Conservation (phyloP, 2,888 invertebrate species). For the Oscheius sp. region DNA sequence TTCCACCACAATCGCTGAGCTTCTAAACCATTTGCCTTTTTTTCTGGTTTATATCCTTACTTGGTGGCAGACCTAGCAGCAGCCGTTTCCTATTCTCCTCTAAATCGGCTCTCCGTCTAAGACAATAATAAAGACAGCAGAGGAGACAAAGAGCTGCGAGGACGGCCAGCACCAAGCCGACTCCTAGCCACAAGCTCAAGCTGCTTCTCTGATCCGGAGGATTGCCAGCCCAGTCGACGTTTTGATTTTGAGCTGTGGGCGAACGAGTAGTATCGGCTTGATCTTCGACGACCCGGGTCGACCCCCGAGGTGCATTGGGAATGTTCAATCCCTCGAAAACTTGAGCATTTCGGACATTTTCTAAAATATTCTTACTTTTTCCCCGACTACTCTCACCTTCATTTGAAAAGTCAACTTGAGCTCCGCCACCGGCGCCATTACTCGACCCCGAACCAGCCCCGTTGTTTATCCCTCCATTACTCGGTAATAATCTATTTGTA, state of each 20-base stretch:
- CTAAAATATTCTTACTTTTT: not conserved
- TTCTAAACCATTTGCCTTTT: slow-evolving; percentile 17
- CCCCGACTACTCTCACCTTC: too few relatives aligned
- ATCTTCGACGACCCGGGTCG: not conserved
- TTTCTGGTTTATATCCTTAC: slow-evolving; percentile 27
- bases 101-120: slow-evolving; percentile 29
- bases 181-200: slow-evolving; percentile 28
- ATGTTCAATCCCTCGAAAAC: slow-evolving; percentile 27
- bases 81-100: slow-evolving; percentile 46
- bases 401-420: not conserved
- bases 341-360: slow-evolving; percentile 8
- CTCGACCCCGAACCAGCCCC: not conserved
- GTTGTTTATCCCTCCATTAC: not conserved
- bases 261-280: not conserved
- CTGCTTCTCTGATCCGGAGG: slow-evolving; percentile 21
- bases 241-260: slow-evolving; percentile 18
- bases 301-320: slow-evolving; percentile 2
- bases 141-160: slow-evolving; percentile 39
- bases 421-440: not conserved
- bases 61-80: slow-evolving; percentile 41
- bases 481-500: slow-evolving; percentile 14
- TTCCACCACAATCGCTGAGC: slow-evolving; percentile 49
- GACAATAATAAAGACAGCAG: slow-evolving; percentile 45
- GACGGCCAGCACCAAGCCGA: slow-evolving; percentile 24
- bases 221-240: not conserved